phyloP scores from a whole-genome alignment of 2,797 vertebrate species.

The Smutsia gigantea region DNA sequence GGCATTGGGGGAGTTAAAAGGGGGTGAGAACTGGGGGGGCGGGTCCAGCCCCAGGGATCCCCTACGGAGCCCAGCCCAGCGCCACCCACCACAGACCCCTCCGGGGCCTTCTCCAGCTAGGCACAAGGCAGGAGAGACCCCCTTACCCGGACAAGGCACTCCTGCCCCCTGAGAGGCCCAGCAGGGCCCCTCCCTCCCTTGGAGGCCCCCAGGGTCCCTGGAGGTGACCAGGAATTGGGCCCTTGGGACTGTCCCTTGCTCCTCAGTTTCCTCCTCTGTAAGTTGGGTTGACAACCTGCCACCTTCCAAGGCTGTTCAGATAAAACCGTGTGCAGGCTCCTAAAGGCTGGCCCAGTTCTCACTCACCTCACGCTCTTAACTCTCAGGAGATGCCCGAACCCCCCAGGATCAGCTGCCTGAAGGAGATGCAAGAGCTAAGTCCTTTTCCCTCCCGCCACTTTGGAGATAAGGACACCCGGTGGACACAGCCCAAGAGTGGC shows the following conservation, averaged over 20 bases:
- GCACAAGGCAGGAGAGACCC: not conserved
- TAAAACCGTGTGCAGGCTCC: not conserved
- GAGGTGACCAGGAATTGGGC: not conserved
- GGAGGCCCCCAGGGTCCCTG: not conserved
- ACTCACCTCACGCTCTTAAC: not conserved
- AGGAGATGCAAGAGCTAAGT: not conserved
- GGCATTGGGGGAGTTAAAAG: rapidly evolving
- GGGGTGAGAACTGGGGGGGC: not conserved
- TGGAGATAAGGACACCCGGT: not conserved
- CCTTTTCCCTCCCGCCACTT: not conserved
- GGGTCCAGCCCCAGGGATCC: not conserved
- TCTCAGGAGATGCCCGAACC: not conserved
- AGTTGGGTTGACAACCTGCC: not conserved
- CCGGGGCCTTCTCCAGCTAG: not conserved
- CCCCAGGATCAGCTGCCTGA: not conserved
- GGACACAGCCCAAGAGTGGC: not conserved
- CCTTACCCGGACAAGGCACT: not conserved
- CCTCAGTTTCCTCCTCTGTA: not conserved
- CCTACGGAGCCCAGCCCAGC: not conserved
- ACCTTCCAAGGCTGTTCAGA: not conserved
- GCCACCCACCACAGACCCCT: not conserved
- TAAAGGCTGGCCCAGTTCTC: not conserved
- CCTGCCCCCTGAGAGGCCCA: not conserved
- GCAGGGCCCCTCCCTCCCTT: not conserved
- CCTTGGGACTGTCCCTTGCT: not conserved